Conservation (phyloP, 2,888 invertebrate genomes). For the Steinernema carpocapsae region DNA sequence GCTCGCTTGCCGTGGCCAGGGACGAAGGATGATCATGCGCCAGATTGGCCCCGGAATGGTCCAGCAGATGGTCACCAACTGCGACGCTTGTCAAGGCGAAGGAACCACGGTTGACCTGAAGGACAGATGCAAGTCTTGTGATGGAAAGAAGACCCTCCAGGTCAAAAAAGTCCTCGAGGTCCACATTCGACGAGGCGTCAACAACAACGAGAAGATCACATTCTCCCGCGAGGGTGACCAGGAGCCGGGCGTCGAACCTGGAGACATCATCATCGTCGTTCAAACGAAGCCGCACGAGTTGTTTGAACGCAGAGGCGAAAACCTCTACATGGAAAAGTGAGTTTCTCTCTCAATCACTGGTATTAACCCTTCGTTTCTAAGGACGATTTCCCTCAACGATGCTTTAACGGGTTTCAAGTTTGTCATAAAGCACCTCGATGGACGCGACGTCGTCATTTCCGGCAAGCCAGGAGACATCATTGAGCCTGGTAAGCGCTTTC, state of each 20-base stretch:
- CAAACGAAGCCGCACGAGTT: constrained; percentile 81
- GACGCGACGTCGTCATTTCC: constrained; percentile 80
- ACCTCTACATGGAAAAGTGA: constrained; percentile 72
- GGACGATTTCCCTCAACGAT: constrained; percentile 79
- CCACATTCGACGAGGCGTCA: constrained; percentile 87
- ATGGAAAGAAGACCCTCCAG: constrained; percentile 82
- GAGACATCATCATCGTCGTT: constrained; percentile 86
- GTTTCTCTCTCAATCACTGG: constrained; percentile 6
- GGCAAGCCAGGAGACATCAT: constrained; percentile 83
- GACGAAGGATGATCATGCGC: constrained; percentile 71
- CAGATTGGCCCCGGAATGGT: constrained; percentile 77
- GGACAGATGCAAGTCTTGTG: constrained; percentile 82
- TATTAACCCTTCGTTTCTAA: constrained; percentile 9
- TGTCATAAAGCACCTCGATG: constrained; percentile 86
- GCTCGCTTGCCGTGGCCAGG: constrained; percentile 81
- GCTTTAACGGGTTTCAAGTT: constrained; percentile 88
- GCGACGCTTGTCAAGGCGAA: constrained; percentile 73
- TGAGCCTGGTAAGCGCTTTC: constrained; percentile 77
- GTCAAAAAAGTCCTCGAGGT: constrained; percentile 83
- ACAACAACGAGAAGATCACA: constrained; percentile 82
- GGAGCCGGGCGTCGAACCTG: constrained; percentile 81
- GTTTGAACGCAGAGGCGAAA: constrained; percentile 81
- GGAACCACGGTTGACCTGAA: constrained; percentile 75
- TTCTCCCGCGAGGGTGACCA: constrained; percentile 90
- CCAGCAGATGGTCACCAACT: constrained; percentile 72